Evolutionary conservation across 2,797 vertebrate genomes (phyloP).

Genomic region (Coranthus polyacanthus): DNA sequence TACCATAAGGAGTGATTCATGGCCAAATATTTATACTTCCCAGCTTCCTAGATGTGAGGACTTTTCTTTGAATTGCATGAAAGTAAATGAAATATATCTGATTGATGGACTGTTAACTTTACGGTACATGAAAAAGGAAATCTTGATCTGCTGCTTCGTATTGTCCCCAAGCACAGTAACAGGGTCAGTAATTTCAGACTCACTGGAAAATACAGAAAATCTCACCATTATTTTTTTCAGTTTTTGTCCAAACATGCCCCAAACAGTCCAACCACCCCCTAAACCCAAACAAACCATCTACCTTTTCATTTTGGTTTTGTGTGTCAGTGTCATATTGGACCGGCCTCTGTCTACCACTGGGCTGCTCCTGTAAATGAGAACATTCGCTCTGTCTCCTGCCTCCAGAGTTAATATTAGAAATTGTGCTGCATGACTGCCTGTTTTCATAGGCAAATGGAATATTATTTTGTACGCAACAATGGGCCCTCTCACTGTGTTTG

Average conservation of each 20-base stretch:
- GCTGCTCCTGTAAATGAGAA: slow-evolving; percentile 5
- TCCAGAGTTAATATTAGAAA: slow-evolving; percentile 28
- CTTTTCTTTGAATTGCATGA: too few relatives aligned
- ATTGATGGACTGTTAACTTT: too few relatives aligned
- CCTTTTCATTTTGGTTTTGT: slow-evolving; percentile 2
- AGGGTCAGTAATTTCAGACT: not conserved
- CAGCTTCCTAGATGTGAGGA: too few relatives aligned
- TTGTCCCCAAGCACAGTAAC: not conserved
- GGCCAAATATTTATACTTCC: too few relatives aligned
- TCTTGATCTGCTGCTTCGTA: not conserved
- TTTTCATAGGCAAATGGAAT: slow-evolving; percentile 34
- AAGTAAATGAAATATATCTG: too few relatives aligned
- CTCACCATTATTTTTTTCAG: not conserved
- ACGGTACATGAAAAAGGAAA: too few relatives aligned
- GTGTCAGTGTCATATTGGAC: not conserved
- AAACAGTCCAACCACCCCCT: not conserved
- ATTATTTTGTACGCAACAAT: slow-evolving; percentile 26
- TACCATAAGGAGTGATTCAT: too few relatives aligned
- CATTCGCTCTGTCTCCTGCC: slow-evolving; percentile 5
- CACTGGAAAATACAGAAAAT: not conserved
- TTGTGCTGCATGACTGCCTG: slow-evolving; percentile 23
- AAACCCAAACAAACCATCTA: not conserved
- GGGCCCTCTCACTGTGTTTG: slow-evolving; percentile 13
- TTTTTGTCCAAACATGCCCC: not conserved
- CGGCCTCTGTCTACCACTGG: not conserved